phyloP scores from a whole-genome alignment of 1,140 invertebrate species.

The Colletes gigas region DNA sequence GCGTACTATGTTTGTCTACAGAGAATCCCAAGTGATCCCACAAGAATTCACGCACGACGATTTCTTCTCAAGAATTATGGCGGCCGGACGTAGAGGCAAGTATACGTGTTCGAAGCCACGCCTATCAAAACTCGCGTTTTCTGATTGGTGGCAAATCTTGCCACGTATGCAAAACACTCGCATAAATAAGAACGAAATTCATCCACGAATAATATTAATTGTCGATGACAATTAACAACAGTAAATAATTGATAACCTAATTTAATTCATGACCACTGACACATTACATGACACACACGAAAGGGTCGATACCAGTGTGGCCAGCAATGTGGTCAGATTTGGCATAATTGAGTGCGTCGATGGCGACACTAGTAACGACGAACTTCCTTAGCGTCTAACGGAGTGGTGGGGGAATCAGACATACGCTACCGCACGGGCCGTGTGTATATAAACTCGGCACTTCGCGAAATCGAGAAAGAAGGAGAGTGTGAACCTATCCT shows the following conservation, averaged over 20 bases:
- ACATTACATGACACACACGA: background rate
- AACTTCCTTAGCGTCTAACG: too few relatives aligned
- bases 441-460: too few relatives aligned
- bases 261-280: slow-evolving; percentile 33
- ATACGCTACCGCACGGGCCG: too few relatives aligned
- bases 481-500: too few relatives aligned
- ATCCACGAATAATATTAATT: slow-evolving; percentile 28
- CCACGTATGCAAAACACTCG: slow-evolving; percentile 71
- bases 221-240: slow-evolving; percentile 26
- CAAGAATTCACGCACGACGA: slow-evolving; percentile 56
- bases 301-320: background rate
- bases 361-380: too few relatives aligned
- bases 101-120: slow-evolving; percentile 70
- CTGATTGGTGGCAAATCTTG: slow-evolving; percentile 66
- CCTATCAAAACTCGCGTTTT: slow-evolving; percentile 64
- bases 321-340: too few relatives aligned
- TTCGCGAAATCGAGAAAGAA: too few relatives aligned
- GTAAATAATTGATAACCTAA: slow-evolving; percentile 42
- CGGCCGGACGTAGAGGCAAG: slow-evolving; percentile 60
- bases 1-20: slow-evolving; percentile 25
- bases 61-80: slow-evolving; percentile 67
- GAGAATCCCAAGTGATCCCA: slow-evolving; percentile 35
- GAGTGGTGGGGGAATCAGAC: too few relatives aligned
- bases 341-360: too few relatives aligned
- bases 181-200: slow-evolving; percentile 25